Evolutionary conservation across 2,113 vertebrate genomes (phyloP).

Genomic region (Rattus norvegicus): DNA sequence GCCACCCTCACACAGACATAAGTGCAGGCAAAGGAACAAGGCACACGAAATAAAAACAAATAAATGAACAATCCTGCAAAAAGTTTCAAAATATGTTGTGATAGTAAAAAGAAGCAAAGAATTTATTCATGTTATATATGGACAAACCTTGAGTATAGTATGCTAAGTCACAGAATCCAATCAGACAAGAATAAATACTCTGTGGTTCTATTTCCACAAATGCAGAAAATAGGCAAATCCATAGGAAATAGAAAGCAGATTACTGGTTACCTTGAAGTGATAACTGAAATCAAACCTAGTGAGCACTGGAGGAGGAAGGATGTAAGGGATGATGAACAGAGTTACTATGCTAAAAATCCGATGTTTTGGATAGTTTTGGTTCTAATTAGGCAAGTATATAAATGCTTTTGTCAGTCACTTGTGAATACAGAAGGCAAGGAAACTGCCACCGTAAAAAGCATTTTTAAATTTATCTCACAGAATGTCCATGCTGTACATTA

Average conservation of each 20-base stretch:
- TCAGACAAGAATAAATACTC: not conserved
- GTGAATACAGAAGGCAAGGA: slow-evolving; percentile 41
- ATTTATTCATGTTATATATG: not conserved
- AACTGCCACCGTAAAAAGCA: slow-evolving; percentile 22
- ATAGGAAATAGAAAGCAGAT: not conserved
- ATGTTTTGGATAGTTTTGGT: not conserved
- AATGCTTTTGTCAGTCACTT: slow-evolving; percentile 35
- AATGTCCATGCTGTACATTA: not conserved
- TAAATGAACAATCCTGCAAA: not conserved
- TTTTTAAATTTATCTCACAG: slow-evolving; percentile 42
- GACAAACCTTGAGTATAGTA: not conserved
- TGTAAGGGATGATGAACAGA: slow-evolving; percentile 31
- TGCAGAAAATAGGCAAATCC: not conserved
- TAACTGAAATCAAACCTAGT: slow-evolving; percentile 33
- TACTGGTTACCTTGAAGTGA: not conserved
- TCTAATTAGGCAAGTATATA: slow-evolving; percentile 15
- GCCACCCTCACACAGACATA: not conserved
- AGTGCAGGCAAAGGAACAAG: not conserved
- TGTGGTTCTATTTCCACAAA: not conserved
- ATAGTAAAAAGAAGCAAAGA: not conserved
- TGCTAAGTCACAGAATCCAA: not conserved
- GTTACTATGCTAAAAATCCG: not conserved
- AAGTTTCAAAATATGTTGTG: not conserved
- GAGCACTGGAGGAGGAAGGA: slow-evolving; percentile 1
- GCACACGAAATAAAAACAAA: not conserved